These are phyloP conservation scores for Chaetophractus vellerosus DNA, from an alignment of 2,797 vertebrate genomes.

Conservation along the genomic window DNA sequence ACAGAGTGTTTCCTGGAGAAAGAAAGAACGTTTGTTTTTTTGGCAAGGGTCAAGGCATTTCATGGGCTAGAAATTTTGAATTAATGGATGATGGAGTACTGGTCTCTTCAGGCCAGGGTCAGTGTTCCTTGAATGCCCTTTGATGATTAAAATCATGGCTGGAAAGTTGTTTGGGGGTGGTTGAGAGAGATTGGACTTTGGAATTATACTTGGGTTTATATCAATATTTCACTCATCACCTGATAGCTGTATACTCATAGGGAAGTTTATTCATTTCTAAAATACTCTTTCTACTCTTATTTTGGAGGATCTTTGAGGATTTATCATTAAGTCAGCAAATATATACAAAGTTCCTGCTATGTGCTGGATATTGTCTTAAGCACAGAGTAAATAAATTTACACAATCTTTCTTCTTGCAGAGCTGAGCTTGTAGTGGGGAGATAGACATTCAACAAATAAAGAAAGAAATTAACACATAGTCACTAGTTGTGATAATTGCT, in stretches of 20 bases:
- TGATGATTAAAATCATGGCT: not conserved
- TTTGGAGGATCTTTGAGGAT: not conserved
- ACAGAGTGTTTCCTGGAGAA: not conserved
- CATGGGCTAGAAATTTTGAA: not conserved
- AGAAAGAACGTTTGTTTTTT: not conserved
- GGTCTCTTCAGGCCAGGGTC: not conserved
- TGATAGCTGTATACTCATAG: not conserved
- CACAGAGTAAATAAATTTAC: not conserved
- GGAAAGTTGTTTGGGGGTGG: not conserved
- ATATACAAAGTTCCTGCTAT: not conserved
- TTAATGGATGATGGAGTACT: not conserved
- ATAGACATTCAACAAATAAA: not conserved
- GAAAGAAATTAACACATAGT: not conserved
- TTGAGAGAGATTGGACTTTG: not conserved
- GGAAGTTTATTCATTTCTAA: constrained; percentile 21
- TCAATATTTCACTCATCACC: not conserved
- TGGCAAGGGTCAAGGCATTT: not conserved
- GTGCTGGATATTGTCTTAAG: not conserved
- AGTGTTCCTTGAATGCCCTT: not conserved
- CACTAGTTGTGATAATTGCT: not conserved
- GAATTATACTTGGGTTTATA: not conserved
- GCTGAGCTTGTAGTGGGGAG: not conserved
- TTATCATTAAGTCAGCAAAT: not conserved
- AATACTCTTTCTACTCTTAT: not conserved
- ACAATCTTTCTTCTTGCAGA: not conserved